Conservation (phyloP, 53 echinoderm and acorn worm species). For the Temnopleurus reevesii region DNA sequence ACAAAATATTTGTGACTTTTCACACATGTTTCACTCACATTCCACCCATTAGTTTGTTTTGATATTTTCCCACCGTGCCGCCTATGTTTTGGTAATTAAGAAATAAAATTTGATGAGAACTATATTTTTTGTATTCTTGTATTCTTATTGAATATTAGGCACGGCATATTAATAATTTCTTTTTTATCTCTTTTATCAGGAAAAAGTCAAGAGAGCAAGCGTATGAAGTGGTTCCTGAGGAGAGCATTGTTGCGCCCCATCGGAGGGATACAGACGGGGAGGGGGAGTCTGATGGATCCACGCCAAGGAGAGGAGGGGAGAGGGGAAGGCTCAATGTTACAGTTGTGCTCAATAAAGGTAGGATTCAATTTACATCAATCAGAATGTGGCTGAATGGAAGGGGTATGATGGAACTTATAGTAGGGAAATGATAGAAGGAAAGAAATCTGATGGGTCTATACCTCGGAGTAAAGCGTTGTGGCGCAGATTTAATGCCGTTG, state of each 20-base stretch:
- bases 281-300: neutral
- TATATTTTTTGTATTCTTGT: too few species aligned
- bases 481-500: too few species aligned
- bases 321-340: slow-evolving; percentile 41
- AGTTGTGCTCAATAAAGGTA: slow-evolving; percentile 65
- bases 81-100: too few species aligned
- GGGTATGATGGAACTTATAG: neutral
- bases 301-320: slow-evolving; percentile 68
- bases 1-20: too few species aligned
- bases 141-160: neutral
- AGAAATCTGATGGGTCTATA: too few species aligned
- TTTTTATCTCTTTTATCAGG: neutral
- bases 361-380: neutral
- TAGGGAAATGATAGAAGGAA: too few species aligned
- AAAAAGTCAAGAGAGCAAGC: slow-evolving; percentile 48
- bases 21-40: too few species aligned
- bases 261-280: neutral
- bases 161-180: neutral
- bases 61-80: too few species aligned
- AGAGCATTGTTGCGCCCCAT: neutral
- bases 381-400: neutral
- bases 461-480: too few species aligned
- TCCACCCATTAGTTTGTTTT: too few species aligned
- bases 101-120: too few species aligned
- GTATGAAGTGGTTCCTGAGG: slow-evolving; percentile 35